Conservation (phyloP, 1,140 invertebrate species). For the Octopus sinensis region DNA sequence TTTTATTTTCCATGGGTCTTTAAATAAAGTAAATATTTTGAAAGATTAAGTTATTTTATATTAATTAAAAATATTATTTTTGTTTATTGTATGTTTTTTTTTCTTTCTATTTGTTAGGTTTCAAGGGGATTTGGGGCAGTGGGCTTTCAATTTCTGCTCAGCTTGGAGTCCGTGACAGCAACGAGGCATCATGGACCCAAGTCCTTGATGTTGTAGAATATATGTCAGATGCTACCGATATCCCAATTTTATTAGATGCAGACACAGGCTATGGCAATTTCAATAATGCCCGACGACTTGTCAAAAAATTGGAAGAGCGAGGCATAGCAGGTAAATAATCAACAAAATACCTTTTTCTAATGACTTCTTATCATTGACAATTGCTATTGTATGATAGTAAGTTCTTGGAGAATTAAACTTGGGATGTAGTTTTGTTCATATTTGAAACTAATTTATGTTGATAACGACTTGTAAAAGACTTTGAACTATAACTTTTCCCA, state of each 20-base stretch:
- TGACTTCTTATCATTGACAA: neutral
- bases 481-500: no score
- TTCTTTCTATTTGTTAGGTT: constrained; percentile 43
- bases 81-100: neutral
- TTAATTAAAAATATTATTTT: no score
- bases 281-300: constrained; percentile 59
- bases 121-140: constrained; percentile 60
- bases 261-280: constrained; percentile 62
- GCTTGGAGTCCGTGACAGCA: constrained; percentile 58
- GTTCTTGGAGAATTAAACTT: no score
- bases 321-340: constrained; percentile 55
- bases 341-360: neutral
- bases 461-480: no score
- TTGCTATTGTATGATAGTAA: no score
- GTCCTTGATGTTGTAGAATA: constrained; percentile 59
- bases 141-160: constrained; percentile 59
- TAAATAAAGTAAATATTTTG: no score
- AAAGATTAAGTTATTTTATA: no score
- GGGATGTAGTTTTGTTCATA: no score
- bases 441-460: no score
- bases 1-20: no score
- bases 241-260: constrained; percentile 60
- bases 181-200: constrained; percentile 62
- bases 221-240: constrained; percentile 58
- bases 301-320: constrained; percentile 58